Conservation (phyloP, 2,113 vertebrate genomes). For the Riparia riparia region DNA sequence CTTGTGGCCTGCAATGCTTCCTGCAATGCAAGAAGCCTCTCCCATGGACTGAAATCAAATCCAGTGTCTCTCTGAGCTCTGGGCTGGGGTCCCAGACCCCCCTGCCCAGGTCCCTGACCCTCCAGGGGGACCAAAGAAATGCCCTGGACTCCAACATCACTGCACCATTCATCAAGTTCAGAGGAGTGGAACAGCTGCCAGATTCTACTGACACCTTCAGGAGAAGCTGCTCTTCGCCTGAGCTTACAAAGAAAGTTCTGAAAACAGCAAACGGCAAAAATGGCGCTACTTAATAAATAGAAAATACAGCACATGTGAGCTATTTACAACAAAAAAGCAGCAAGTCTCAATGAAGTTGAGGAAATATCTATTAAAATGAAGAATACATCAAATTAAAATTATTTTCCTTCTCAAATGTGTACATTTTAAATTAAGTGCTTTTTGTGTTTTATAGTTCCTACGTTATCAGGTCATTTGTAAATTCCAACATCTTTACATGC, state of each 20-base stretch:
- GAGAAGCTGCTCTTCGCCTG: background rate
- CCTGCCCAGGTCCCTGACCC: too few species aligned
- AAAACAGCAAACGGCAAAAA: background rate
- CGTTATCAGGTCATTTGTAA: background rate
- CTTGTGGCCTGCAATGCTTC: too few species aligned
- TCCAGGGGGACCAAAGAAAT: too few species aligned
- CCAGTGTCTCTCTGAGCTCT: too few species aligned
- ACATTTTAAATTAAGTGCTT: constrained; percentile 1
- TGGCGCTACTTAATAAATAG: background rate
- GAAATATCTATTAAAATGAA: background rate
- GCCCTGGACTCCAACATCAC: too few species aligned
- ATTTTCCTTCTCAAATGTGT: background rate
- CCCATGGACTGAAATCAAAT: too few species aligned
- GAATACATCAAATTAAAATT: background rate
- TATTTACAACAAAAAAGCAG: background rate
- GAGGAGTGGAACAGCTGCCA: background rate
- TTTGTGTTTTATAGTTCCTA: background rate
- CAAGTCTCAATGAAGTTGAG: background rate
- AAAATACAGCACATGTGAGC: background rate
- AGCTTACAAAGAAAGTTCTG: background rate
- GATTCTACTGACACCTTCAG: fast-evolving
- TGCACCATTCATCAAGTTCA: fast-evolving
- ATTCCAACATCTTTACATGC: background rate
- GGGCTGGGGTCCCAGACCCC: too few species aligned
- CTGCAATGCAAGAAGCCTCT: too few species aligned